Base-by-base conservation (phyloP, 1,140 invertebrate genomes). In the Mizuhopecten yessoensis region DNA sequence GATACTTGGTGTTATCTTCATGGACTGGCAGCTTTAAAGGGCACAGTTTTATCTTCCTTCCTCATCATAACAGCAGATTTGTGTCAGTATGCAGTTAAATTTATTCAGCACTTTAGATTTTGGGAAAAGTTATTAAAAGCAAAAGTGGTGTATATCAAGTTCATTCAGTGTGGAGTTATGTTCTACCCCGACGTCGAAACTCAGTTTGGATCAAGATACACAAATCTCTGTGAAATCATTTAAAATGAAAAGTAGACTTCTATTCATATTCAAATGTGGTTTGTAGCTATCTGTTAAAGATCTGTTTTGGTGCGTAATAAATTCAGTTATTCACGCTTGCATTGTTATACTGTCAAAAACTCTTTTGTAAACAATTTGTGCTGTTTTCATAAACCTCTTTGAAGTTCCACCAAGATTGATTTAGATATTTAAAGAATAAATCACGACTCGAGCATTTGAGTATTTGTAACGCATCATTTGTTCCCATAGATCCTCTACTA, bases 401-500 rank as follows among this genome's bases (percentile, higher is more conserved):
- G 57, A 75, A 75, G 57, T 75, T 75, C n/a, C n/a, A 75, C 29
- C 57, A 2, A 75, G 23, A 75, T 75, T 29, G n/a, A 75, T 75
- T 75, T 75, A 29, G 57, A 75, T 75, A 75, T 75, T 75, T 75
- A 75, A 3, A 29, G 57, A 75, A 75, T 29, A 29, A 75, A 29
- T 75, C 57, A 75, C n/a, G n/a, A 75, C n/a, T 29, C 5, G 15
- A 29, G n/a, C 57, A 75, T 75, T n/a, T 9, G 57, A 75, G 57
- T 75, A 1, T 75, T 75, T 75, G 57, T 75, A 29, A 75, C n/a
- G 57, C 57, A 75, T 75, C 57, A 75, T 75, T 75, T 75, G n/a
- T 7, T 45, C 42, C 42, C 17, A 17, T 45, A 45, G 42, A 45
- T 45, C 42, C 36, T 39, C 36, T 5, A 39, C 36, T 15, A 17